phyloP scores from a whole-genome alignment of 2,113 vertebrate genomes.

The Myocastor coypus region DNA sequence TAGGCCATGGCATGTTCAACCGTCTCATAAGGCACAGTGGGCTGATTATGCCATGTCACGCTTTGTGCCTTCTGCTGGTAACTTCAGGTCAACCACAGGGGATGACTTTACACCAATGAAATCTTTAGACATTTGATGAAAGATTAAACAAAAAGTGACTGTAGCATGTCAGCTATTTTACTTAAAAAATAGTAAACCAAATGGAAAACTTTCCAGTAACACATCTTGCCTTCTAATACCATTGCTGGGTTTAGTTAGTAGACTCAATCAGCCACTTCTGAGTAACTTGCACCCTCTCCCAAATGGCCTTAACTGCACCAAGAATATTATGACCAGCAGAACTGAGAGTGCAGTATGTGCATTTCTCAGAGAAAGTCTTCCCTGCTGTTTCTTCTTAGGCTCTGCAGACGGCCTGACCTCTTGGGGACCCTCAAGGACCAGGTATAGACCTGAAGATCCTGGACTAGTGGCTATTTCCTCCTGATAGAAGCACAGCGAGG shows the following conservation, averaged over 20 bases:
- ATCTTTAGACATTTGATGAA: not conserved
- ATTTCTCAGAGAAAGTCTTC: not conserved
- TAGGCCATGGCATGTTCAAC: not conserved
- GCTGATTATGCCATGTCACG: not conserved
- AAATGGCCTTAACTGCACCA: not conserved
- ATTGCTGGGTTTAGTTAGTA: not conserved
- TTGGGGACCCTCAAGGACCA: not conserved
- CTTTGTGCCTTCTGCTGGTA: not conserved
- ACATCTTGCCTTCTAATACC: not conserved
- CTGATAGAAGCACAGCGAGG: not conserved
- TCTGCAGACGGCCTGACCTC: not conserved
- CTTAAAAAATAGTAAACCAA: not conserved
- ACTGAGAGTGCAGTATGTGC: not conserved
- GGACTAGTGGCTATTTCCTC: not conserved
- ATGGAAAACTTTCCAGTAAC: not conserved
- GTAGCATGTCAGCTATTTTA: not conserved
- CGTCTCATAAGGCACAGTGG: not conserved
- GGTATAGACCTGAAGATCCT: rapidly evolving
- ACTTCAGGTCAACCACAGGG: not conserved
- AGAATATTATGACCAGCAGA: not conserved
- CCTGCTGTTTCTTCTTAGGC: not conserved
- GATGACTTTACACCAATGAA: not conserved
- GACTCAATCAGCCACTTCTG: not conserved
- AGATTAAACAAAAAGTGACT: not conserved
- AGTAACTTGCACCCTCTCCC: not conserved